These are phyloP conservation scores for Linnaemya tessellans DNA, from an alignment of 2,888 invertebrate genomes.

Conservation along the genomic window DNA sequence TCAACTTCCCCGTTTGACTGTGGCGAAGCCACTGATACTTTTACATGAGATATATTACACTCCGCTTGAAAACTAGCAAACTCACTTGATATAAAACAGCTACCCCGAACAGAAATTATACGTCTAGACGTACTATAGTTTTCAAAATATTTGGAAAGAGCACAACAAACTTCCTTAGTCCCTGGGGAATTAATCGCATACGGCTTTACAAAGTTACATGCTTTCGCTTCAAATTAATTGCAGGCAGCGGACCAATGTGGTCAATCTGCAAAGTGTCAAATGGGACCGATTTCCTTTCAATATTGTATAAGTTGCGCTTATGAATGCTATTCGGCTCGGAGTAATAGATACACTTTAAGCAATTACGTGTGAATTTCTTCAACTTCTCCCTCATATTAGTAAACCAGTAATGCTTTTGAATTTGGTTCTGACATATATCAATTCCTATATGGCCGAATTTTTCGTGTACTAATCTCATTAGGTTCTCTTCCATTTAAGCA, in stretches of 20 bases:
- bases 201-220: conserved; percentile 43
- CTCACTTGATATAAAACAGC: too few species aligned
- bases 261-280: conserved; percentile 23
- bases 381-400: conserved; percentile 26
- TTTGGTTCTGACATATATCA: not conserved
- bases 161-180: too few species aligned
- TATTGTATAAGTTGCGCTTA: not conserved
- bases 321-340: conserved; percentile 1
- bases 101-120: not conserved
- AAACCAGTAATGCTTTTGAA: conserved; percentile 16
- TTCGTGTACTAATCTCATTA: not conserved
- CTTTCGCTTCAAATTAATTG: conserved; percentile 36
- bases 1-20: not conserved
- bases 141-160: conserved; percentile 53
- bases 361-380: conserved; percentile 1
- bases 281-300: not conserved
- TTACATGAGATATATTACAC: not conserved
- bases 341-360: conserved; percentile 34
- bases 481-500: not conserved
- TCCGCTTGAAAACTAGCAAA: not conserved
- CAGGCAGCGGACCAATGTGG: conserved; percentile 31
- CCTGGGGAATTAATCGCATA: conserved; percentile 55
- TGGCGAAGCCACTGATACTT: not conserved
- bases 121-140: conserved; percentile 39
- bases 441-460: not conserved